These are phyloP conservation scores for Scrobipalpa atriplicella DNA, from an alignment of 2,888 invertebrate genomes.

Conservation along the genomic window DNA sequence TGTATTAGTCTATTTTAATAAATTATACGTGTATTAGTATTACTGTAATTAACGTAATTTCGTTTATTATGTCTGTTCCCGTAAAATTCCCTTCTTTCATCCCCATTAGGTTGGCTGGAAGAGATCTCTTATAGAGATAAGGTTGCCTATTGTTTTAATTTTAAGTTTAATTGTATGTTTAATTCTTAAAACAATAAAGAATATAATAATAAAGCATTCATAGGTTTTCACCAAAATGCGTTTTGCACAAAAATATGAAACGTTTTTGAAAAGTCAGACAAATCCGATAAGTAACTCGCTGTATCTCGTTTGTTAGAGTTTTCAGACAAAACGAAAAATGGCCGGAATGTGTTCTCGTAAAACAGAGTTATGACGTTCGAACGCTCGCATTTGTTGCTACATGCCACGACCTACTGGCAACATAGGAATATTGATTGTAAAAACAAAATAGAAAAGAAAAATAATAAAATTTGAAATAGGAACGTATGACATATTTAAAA, in stretches of 20 bases:
- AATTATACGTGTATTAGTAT: no score
- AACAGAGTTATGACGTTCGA: slow-evolving; percentile 21
- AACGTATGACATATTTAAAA: no score
- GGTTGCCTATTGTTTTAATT: no score
- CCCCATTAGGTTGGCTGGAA: no score
- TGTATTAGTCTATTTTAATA: no score
- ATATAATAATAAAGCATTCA: no score
- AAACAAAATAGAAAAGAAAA: neutral
- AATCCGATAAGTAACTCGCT: slow-evolving; percentile 8
- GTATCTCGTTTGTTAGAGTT: slow-evolving; percentile 12
- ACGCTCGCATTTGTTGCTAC: slow-evolving; percentile 10
- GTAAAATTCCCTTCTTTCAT: no score
- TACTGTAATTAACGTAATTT: no score
- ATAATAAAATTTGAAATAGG: neutral
- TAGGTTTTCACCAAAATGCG: neutral
- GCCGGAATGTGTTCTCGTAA: slow-evolving; percentile 18
- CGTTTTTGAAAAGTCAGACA: slow-evolving; percentile 1
- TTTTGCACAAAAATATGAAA: neutral
- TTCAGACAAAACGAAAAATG: slow-evolving; percentile 17
- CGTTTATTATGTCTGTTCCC: no score
- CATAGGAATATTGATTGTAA: slow-evolving; percentile 14
- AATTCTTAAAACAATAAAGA: no score
- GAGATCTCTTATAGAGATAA: no score
- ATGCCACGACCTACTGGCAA: slow-evolving; percentile 8
- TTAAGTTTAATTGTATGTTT: no score